These are phyloP conservation scores for Sebastes taczanowskii DNA, from an alignment of 2,797 vertebrate genomes.

Conservation along the genomic window DNA sequence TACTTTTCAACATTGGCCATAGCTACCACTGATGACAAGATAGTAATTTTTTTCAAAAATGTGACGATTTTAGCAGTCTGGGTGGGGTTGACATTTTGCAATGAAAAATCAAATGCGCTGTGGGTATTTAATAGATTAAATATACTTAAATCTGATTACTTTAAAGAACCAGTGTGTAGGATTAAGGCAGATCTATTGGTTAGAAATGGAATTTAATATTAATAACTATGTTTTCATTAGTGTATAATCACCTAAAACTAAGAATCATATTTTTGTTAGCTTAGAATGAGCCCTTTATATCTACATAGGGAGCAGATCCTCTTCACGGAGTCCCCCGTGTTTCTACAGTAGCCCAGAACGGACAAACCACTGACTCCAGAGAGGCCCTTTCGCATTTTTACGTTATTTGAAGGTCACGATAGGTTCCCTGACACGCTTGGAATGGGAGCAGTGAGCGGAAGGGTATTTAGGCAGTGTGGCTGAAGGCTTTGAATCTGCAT, in stretches of 20 bases:
- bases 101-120: background rate
- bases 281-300: background rate
- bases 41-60: background rate
- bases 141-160: background rate
- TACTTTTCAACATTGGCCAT: no score
- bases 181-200: background rate
- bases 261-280: background rate
- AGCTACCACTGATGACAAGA: no score
- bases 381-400: no score
- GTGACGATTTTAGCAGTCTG: no score
- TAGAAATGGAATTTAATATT: background rate
- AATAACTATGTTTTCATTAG: background rate
- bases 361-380: no score
- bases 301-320: background rate
- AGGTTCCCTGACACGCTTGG: no score
- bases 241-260: background rate
- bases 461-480: background rate
- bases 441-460: no score
- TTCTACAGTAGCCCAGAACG: no score
- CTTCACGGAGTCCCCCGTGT: no score
- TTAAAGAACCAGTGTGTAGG: background rate
- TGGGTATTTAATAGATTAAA: background rate
- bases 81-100: no score
- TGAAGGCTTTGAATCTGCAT: background rate
- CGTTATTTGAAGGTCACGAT: no score